phyloP scores from a whole-genome alignment of 2,113 vertebrate species.

The Pelvicachromis taeniatus region DNA sequence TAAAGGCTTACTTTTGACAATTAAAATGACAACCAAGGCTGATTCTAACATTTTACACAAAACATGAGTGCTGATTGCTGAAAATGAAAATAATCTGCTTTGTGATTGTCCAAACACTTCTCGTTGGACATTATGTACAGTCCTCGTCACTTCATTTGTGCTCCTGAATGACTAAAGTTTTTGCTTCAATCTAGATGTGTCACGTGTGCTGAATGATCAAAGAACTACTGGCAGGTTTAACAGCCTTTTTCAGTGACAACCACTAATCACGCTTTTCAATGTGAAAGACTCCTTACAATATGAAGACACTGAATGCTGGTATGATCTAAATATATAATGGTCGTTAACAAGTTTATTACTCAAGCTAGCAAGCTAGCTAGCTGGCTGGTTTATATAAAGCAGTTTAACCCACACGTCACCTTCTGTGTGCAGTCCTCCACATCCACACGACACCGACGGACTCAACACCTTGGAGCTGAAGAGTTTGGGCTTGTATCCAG shows the following conservation, averaged over 20 bases:
- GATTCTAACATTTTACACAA: not conserved
- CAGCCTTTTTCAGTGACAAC: not conserved
- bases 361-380: not conserved
- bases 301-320: not conserved
- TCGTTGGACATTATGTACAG: too few species aligned
- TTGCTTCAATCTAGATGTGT: not conserved
- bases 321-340: not conserved
- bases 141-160: too few species aligned
- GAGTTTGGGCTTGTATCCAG: slow-evolving; percentile 63
- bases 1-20: not conserved
- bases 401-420: slow-evolving; percentile 55
- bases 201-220: not conserved
- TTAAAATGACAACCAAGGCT: not conserved
- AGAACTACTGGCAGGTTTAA: not conserved
- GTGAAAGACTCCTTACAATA: not conserved
- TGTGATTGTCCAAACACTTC: not conserved
- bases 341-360: not conserved
- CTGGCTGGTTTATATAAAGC: not conserved
- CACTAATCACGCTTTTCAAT: not conserved
- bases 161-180: not conserved
- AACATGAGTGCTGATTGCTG: not conserved
- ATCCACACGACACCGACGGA: slow-evolving; percentile 78
- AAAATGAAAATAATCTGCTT: not conserved
- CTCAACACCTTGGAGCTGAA: slow-evolving; percentile 54
- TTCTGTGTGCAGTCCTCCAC: slow-evolving; percentile 87